These are phyloP conservation scores for Heteromyza rotundicornis DNA, from an alignment of 2,888 invertebrate species.

Conservation along the genomic window DNA sequence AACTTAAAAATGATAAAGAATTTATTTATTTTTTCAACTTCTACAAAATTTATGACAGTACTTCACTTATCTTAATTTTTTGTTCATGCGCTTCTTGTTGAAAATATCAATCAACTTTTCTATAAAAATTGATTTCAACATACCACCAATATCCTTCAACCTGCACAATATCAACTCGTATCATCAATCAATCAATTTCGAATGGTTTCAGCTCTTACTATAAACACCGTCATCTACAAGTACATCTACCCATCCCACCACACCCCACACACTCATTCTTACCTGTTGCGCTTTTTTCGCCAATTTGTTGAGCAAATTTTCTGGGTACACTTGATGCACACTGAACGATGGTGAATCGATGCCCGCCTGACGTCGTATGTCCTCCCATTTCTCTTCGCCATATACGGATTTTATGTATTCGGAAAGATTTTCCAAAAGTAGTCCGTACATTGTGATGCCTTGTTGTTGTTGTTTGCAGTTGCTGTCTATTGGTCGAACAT, in stretches of 20 bases:
- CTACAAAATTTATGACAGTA: too few species aligned
- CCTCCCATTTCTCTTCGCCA: slow-evolving; percentile 94
- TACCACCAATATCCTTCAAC: too few species aligned
- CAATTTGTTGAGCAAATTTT: slow-evolving; percentile 82
- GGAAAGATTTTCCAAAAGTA: slow-evolving; percentile 91
- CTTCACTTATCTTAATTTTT: too few species aligned
- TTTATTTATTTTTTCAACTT: too few species aligned
- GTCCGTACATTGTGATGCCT: slow-evolving; percentile 81
- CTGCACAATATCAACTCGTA: too few species aligned
- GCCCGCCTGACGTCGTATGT: slow-evolving; percentile 83
- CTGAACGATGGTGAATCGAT: slow-evolving; percentile 87
- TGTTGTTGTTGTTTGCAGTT: slow-evolving; percentile 5
- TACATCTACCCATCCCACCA: neutral
- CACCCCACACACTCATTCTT: slow-evolving; percentile 34
- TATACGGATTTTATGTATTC: slow-evolving; percentile 92
- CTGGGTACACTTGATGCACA: slow-evolving; percentile 92
- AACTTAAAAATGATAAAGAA: too few species aligned
- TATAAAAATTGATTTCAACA: too few species aligned
- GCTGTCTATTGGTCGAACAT: neutral
- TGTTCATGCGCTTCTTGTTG: too few species aligned
- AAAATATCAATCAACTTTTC: too few species aligned
- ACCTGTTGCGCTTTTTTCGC: slow-evolving; percentile 88
- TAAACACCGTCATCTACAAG: neutral
- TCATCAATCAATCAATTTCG: too few species aligned
- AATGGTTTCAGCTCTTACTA: too few species aligned